A percentile compares a stretch with the other conserved stretches of the same genome.
These are phyloP conservation scores for Eupithecia insigniata DNA, from an alignment of 2,888 invertebrate genomes.

Conservation along the genomic window DNA sequence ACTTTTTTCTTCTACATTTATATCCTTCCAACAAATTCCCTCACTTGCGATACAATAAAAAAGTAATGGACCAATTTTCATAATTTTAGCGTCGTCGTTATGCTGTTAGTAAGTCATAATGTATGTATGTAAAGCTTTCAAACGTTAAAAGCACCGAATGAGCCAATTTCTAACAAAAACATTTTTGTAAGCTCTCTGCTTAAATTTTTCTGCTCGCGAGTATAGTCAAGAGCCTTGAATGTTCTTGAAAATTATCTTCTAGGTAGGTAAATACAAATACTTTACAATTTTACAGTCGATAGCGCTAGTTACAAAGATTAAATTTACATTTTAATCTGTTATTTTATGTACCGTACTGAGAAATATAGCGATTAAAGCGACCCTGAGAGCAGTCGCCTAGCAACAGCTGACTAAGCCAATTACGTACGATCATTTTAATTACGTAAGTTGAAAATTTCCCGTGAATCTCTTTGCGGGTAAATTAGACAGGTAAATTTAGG, in stretches of 20 bases:
- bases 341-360: slow-evolving; percentile 9
- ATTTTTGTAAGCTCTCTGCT: not conserved
- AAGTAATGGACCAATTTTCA: not conserved
- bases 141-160: no score
- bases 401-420: slow-evolving; percentile 28
- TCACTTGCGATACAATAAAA: not conserved
- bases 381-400: slow-evolving; percentile 15
- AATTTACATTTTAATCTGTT: not conserved
- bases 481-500: not conserved
- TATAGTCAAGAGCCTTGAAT: not conserved
- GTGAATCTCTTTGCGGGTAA: no score
- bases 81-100: not conserved
- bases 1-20: no score
- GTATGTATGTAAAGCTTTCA: no score
- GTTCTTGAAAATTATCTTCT: not conserved
- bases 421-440: slow-evolving; percentile 26
- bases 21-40: no score
- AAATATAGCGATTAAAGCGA: slow-evolving; percentile 15
- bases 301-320: not conserved
- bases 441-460: slow-evolving; percentile 6
- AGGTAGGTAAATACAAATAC: no score
- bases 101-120: not conserved
- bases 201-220: not conserved
- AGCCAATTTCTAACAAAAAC: not conserved
- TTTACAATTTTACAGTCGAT: not conserved